Evolutionary conservation across 2,888 invertebrate genomes (phyloP).

Genomic region (Drosophila neotestacea): DNA sequence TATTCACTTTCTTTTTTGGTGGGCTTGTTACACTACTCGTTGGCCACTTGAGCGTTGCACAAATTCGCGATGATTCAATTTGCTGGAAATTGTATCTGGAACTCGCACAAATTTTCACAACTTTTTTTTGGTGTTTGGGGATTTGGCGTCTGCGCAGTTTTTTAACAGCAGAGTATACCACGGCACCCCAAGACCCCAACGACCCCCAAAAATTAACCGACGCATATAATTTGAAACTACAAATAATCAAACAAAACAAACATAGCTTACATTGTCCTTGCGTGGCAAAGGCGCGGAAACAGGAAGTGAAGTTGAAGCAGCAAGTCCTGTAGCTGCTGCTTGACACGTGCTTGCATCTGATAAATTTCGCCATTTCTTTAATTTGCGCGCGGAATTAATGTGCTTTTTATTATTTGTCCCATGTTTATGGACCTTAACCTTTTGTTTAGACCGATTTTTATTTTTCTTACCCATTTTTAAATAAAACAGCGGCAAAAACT

Average conservation of each 20-base stretch:
- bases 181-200: slow-evolving; percentile 29
- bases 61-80: slow-evolving; percentile 42
- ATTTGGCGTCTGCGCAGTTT: slow-evolving; percentile 46
- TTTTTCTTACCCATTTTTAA: slow-evolving; percentile 27
- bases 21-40: slow-evolving; percentile 49
- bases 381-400: background rate
- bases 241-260: background rate
- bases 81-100: slow-evolving; percentile 43
- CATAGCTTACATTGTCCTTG: slow-evolving; percentile 24
- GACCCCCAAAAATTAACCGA: slow-evolving; percentile 6
- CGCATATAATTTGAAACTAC: background rate
- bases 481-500: background rate
- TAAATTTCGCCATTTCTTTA: background rate
- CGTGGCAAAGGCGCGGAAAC: background rate
- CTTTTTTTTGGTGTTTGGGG: slow-evolving; percentile 20
- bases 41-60: slow-evolving; percentile 42
- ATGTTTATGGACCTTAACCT: background rate
- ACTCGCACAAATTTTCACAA: slow-evolving; percentile 37
- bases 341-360: slow-evolving; percentile 21
- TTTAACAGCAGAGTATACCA: background rate
- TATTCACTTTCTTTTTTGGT: slow-evolving; percentile 39
- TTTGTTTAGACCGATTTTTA: slow-evolving; percentile 8
- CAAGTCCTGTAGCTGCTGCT: background rate
- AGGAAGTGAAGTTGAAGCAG: background rate
- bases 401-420: slow-evolving; percentile 9